Conservation (phyloP, 2,113 vertebrate species). For the Menura novaehollandiae region DNA sequence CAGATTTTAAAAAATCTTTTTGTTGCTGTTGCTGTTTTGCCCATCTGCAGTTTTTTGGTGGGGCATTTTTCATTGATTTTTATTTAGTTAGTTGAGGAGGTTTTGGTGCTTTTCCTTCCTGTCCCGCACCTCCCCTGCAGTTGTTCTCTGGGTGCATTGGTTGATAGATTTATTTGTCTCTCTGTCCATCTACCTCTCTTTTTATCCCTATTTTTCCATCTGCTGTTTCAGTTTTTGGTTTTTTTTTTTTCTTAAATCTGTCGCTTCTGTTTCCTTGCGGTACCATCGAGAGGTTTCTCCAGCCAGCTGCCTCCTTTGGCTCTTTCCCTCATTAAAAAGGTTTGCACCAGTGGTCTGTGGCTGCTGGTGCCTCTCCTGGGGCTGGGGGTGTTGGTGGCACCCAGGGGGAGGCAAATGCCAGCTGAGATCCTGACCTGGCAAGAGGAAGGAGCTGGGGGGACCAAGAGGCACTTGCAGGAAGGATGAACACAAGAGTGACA, state of each 20-base stretch:
- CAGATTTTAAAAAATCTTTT: not conserved
- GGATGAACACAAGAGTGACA: not conserved
- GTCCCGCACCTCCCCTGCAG: not conserved
- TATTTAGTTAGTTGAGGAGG: not conserved
- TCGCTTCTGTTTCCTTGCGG: not conserved
- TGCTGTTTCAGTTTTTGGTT: not conserved
- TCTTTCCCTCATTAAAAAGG: not conserved
- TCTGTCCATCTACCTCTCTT: not conserved
- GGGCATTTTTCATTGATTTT: not conserved
- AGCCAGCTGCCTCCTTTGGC: not conserved
- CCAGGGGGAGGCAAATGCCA: rapidly evolving
- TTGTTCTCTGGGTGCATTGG: not conserved
- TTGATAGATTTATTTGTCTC: not conserved
- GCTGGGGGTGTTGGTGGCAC: not conserved
- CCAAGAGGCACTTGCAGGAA: not conserved
- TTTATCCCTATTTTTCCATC: not conserved
- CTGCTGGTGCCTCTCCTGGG: not conserved
- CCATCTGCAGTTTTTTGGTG: not conserved
- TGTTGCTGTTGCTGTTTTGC: not conserved
- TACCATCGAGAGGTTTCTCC: not conserved
- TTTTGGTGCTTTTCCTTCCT: not conserved
- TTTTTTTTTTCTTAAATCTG: not conserved
- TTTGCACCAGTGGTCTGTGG: not conserved
- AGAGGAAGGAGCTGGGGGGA: not conserved
- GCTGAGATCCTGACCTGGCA: not conserved